Base-by-base conservation (phyloP, 1,140 invertebrate genomes). In the Ephestia elutella region DNA sequence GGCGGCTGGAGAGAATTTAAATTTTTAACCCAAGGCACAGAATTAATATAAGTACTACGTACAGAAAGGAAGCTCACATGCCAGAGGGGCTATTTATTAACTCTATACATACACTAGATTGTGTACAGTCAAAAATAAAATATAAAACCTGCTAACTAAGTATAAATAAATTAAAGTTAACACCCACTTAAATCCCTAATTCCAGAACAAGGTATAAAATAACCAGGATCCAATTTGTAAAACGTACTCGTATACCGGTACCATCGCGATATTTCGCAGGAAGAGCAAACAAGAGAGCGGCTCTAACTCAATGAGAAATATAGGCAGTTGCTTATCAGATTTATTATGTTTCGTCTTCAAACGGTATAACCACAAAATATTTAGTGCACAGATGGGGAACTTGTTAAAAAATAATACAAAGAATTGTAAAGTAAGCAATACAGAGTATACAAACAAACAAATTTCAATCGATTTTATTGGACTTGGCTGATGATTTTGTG, bases 271-370 rank as follows among this genome's bases (percentile, higher is more conserved):
- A 35, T 44, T 44, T 44, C n/a, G 38, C 10, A 44, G n/a, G 38
- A 44, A 55, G 56, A 20, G 15, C 18, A 60, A 64, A 64, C 62
- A 64, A 60, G 57, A 54, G 57, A 30, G n/a, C 25, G 19, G 44
- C 15, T 8, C 44, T 49, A 49, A 57, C 54, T 28, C n/a, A 60
- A 44, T 44, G 49, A 66, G 60, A 67, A 64, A 66, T 67, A 67
- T 65, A 48, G 49, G 28, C 57, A 58, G 56, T 70, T 60, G 63
- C 58, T 63, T 65, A 71, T 67, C 65, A 66, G 56, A 70, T 68
- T 68, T 68, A 65, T 65, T 63, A 59, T 60, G 56, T 60, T 60
- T 65, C 51, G 54, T 18, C 38, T 44, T 44, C n/a, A 13, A 17
- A 44, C 38, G 38, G 38, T 44, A 17, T 15, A 44, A 8, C 2